phyloP scores from a whole-genome alignment of 2,888 invertebrate species.

The Leistus spinibarbis region DNA sequence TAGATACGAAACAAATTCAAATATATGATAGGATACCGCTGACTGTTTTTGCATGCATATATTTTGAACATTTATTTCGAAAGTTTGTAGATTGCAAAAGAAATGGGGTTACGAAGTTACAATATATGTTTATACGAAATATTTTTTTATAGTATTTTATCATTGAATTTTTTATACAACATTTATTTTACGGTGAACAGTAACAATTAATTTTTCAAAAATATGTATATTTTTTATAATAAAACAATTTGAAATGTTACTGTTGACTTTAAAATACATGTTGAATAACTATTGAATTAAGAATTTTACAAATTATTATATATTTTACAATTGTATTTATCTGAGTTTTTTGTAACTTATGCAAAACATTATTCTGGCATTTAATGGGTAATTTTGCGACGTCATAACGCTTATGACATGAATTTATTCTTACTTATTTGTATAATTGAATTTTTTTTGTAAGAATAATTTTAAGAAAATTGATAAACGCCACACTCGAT shows the following conservation, averaged over 20 bases:
- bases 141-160: slow-evolving; percentile 1
- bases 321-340: too few relatives aligned
- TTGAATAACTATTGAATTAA: not conserved
- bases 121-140: not conserved
- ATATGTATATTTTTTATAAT: not conserved
- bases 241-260: not conserved
- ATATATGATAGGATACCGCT: slow-evolving; percentile 15
- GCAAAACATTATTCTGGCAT: too few relatives aligned
- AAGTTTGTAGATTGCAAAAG: slow-evolving; percentile 17
- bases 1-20: slow-evolving; percentile 6
- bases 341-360: too few relatives aligned
- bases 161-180: not conserved
- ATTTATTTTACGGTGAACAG: not conserved
- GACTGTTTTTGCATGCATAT: slow-evolving; percentile 34
- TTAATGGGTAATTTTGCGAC: not conserved
- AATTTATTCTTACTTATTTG: not conserved
- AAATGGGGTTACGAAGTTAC: slow-evolving; percentile 21
- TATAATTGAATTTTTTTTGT: not conserved
- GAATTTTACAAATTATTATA: too few relatives aligned
- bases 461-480: not conserved
- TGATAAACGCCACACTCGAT: too few relatives aligned
- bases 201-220: not conserved
- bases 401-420: not conserved
- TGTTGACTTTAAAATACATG: not conserved
- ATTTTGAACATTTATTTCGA: slow-evolving; percentile 21